phyloP scores from a whole-genome alignment of 1,140 invertebrate genomes.

The Eriocheir sinensis region DNA sequence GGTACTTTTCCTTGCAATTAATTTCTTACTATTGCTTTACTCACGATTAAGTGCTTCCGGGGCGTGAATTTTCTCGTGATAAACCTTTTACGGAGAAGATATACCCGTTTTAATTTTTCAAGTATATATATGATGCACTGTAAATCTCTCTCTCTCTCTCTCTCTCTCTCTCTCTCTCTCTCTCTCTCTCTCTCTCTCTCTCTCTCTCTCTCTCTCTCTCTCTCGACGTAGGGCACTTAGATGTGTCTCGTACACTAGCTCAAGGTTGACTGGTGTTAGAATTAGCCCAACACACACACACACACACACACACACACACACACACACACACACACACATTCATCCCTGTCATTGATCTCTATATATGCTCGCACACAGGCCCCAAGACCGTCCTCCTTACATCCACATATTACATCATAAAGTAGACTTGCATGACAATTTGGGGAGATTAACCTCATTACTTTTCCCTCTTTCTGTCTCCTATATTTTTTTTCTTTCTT shows the following conservation, averaged over 20 bases:
- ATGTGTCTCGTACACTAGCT: background rate
- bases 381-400: background rate
- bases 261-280: conserved; percentile 2
- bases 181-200: background rate
- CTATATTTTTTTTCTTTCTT: too few relatives aligned
- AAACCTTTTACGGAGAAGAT: background rate
- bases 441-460: too few relatives aligned
- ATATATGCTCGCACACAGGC: background rate
- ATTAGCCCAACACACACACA: background rate
- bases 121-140: background rate
- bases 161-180: too few relatives aligned
- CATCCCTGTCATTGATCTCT: background rate
- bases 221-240: background rate
- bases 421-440: too few relatives aligned
- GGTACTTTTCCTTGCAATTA: too few relatives aligned
- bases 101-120: too few relatives aligned
- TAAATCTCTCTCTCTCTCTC: too few relatives aligned
- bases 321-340: background rate
- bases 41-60: background rate
- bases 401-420: too few relatives aligned
- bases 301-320: conserved; percentile 21
- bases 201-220: background rate
- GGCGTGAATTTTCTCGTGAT: background rate
- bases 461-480: too few relatives aligned
- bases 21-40: too few relatives aligned